These are phyloP conservation scores for Platynereis dumerilii DNA, from an alignment of 2,888 invertebrate species.

Conservation along the genomic window DNA sequence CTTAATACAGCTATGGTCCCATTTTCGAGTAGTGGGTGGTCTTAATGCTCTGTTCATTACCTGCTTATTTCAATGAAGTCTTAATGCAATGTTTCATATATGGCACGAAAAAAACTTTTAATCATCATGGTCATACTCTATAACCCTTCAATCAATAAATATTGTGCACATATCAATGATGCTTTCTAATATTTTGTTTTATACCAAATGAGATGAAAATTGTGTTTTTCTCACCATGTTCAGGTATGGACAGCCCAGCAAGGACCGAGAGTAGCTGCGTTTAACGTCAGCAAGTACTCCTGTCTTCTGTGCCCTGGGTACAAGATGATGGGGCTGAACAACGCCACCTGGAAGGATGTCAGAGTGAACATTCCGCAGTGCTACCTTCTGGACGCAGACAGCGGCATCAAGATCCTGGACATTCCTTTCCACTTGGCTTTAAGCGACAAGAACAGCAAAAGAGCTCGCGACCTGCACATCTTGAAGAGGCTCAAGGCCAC, in stretches of 20 bases:
- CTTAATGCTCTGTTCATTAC: too few relatives aligned
- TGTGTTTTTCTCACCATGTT: too few relatives aligned
- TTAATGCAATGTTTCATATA: too few relatives aligned
- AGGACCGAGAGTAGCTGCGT: conserved; percentile 88
- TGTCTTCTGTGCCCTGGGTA: conserved; percentile 76
- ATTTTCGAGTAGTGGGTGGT: too few relatives aligned
- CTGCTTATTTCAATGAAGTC: too few relatives aligned
- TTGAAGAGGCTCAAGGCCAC: conserved; percentile 71
- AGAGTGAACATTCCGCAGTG: conserved; percentile 65
- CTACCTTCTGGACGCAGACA: conserved; percentile 83
- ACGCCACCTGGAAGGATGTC: conserved; percentile 60
- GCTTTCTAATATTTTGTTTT: too few relatives aligned
- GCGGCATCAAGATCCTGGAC: conserved; percentile 79
- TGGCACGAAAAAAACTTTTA: too few relatives aligned
- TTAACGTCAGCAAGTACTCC: conserved; percentile 84
- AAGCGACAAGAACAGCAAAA: conserved; percentile 83
- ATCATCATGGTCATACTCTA: too few relatives aligned
- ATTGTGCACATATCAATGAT: too few relatives aligned
- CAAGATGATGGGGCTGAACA: conserved; percentile 78
- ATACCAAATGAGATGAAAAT: too few relatives aligned
- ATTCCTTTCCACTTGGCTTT: conserved; percentile 92
- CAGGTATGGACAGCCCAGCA: conserved; percentile 85
- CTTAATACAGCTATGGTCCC: too few relatives aligned
- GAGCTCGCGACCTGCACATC: conserved; percentile 86
- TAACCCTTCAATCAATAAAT: too few relatives aligned